phyloP scores from a whole-genome alignment of 2,113 vertebrate species.

The Scomber japonicus region DNA sequence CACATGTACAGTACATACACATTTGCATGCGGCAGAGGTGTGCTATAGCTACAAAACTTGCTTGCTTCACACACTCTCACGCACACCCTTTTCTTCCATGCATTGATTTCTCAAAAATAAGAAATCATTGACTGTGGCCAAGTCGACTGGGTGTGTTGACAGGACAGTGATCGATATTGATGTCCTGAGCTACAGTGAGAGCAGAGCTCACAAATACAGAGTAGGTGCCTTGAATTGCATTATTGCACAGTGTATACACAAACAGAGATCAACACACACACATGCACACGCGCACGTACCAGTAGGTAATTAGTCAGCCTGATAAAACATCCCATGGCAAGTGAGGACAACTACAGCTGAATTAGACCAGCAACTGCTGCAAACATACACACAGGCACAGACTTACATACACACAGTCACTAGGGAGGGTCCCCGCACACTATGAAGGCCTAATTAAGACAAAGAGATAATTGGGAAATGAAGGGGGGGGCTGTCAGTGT shows the following conservation, averaged over 20 bases:
- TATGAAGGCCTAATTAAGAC: constrained; percentile 80
- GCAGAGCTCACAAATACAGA: constrained; percentile 38
- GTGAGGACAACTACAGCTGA: constrained; percentile 74
- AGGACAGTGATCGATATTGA: constrained; percentile 68
- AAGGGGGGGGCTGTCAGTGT: constrained; percentile 4
- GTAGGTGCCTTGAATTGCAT: constrained; percentile 50
- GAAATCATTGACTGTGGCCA: constrained; percentile 68
- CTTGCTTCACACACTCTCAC: constrained; percentile 4
- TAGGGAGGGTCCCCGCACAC: constrained; percentile 61
- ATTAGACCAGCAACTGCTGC: constrained; percentile 69
- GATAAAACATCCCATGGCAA: constrained; percentile 76
- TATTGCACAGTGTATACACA: constrained; percentile 26
- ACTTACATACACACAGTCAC: constrained; percentile 59
- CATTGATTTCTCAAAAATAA: constrained; percentile 66
- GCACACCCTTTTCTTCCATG: not conserved
- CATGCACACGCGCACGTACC: constrained; percentile 25
- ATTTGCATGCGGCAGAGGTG: not conserved
- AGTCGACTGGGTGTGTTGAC: constrained; percentile 55
- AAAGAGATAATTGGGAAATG: constrained; percentile 72
- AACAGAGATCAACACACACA: constrained; percentile 25
- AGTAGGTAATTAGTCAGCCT: constrained; percentile 80
- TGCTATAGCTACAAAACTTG: constrained; percentile 2
- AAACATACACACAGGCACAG: constrained; percentile 65
- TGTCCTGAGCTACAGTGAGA: constrained; percentile 46
- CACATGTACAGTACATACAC: not conserved